These are phyloP conservation scores for Phoxinus dragarum DNA, from an alignment of 2,797 vertebrate species.

Conservation along the genomic window DNA sequence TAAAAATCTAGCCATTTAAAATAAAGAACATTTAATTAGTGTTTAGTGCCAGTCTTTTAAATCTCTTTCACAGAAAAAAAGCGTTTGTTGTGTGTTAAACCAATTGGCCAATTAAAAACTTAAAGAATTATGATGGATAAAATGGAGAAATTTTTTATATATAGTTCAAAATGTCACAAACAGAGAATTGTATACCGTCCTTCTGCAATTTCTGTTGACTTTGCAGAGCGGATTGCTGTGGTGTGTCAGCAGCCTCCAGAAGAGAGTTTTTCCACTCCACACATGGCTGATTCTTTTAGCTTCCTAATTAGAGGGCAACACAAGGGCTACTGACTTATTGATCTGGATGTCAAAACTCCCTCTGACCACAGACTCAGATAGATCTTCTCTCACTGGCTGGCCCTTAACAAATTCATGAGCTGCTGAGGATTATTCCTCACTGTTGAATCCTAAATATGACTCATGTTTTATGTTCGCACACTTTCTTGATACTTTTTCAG, in stretches of 20 bases:
- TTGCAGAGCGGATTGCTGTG: conserved; percentile 61
- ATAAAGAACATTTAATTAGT: background rate
- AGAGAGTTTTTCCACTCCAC: conserved; percentile 73
- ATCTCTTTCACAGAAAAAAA: background rate
- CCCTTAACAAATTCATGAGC: conserved; percentile 62
- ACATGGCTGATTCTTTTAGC: conserved; percentile 78
- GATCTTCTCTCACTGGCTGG: conserved; percentile 39
- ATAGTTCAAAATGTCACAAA: background rate
- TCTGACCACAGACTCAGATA: conserved; percentile 75
- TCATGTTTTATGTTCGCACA: conserved; percentile 41
- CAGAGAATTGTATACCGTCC: background rate
- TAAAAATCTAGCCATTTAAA: background rate
- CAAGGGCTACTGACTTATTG: conserved; percentile 85
- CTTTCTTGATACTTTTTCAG: conserved; percentile 25
- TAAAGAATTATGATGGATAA: background rate
- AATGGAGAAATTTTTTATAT: background rate
- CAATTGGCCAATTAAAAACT: background rate
- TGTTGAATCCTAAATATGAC: conserved; percentile 46
- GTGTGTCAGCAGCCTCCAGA: conserved; percentile 77
- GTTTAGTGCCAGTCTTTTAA: background rate
- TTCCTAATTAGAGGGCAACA: conserved; percentile 83
- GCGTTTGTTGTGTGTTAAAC: background rate
- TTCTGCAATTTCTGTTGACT: conserved; percentile 30
- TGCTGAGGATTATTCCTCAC: conserved; percentile 32
- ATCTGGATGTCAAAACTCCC: conserved; percentile 80